Percentiles rank a stretch among this genome's conserved stretches.
These are phyloP conservation scores for Chloroclysta siterata DNA, from an alignment of 2,888 invertebrate genomes.

Conservation along the genomic window DNA sequence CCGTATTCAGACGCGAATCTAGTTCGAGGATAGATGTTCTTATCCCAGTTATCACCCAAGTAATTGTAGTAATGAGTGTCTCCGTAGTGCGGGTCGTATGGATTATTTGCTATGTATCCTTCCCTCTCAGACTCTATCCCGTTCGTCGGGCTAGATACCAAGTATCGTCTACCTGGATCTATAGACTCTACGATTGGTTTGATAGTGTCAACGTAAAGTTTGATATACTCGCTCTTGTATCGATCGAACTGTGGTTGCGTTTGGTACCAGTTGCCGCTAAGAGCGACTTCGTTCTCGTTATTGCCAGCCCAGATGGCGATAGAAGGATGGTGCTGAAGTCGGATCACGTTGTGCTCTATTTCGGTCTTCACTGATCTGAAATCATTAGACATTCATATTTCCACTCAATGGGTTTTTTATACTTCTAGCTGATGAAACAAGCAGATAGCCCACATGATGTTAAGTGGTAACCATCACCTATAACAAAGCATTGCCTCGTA, in stretches of 20 bases:
- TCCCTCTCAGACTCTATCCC: conserved; percentile 89
- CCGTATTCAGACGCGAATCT: conserved; percentile 98
- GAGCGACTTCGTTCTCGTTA: conserved; percentile 97
- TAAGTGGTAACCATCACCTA: too few species aligned
- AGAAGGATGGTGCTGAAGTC: conserved; percentile 94
- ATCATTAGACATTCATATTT: conserved; percentile 34
- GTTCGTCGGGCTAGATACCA: conserved; percentile 97
- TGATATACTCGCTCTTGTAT: conserved; percentile 91
- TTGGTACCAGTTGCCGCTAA: conserved; percentile 92
- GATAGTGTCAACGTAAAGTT: conserved; percentile 92
- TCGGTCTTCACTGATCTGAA: conserved; percentile 89
- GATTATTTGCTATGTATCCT: conserved; percentile 91
- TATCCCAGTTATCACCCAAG: conserved; percentile 91
- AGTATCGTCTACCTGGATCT: conserved; percentile 87
- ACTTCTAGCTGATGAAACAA: too few species aligned
- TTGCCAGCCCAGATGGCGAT: conserved; percentile 97
- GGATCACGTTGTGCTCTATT: conserved; percentile 91
- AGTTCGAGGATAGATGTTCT: conserved; percentile 90
- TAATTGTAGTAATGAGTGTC: conserved; percentile 98
- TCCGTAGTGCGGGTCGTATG: conserved; percentile 92
- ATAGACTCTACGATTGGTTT: conserved; percentile 85
- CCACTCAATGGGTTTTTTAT: too few species aligned
- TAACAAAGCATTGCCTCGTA: too few species aligned
- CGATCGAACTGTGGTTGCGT: conserved; percentile 78
- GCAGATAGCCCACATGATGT: too few species aligned